Conservation (phyloP, 2,113 vertebrate genomes). For the Nibea coibor region DNA sequence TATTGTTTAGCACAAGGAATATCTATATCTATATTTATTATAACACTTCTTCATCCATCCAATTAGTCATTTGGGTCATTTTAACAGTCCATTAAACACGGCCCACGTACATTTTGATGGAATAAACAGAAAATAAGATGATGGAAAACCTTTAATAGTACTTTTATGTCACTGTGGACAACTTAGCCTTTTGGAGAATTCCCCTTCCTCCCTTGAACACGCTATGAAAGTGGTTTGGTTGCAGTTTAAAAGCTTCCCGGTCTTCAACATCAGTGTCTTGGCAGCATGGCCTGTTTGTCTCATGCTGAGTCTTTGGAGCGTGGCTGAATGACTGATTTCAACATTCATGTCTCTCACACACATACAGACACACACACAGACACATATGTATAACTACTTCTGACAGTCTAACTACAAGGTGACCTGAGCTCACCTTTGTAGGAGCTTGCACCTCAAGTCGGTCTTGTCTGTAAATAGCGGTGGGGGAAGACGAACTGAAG, state of each 20-base stretch:
- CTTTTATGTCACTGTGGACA: slow-evolving; percentile 63
- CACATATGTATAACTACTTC: slow-evolving; percentile 1
- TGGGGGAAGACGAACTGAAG: background rate
- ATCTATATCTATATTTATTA: background rate
- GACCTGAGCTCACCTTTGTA: slow-evolving; percentile 35
- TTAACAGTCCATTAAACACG: slow-evolving; percentile 51
- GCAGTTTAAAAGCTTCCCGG: slow-evolving; percentile 66
- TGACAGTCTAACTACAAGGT: background rate
- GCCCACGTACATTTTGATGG: slow-evolving; percentile 30
- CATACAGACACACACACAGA: slow-evolving; percentile 15
- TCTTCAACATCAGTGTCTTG: slow-evolving; percentile 65
- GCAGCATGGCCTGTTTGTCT: slow-evolving; percentile 64
- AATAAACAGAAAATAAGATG: slow-evolving; percentile 58
- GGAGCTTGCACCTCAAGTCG: background rate
- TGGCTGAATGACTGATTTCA: slow-evolving; percentile 54
- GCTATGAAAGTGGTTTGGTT: slow-evolving; percentile 69
- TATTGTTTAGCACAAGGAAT: slow-evolving; percentile 14
- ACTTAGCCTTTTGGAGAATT: slow-evolving; percentile 67
- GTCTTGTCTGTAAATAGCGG: background rate
- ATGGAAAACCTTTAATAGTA: slow-evolving; percentile 56
- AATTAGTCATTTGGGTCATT: slow-evolving; percentile 51
- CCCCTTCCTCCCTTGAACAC: slow-evolving; percentile 60
- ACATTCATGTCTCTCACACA: slow-evolving; percentile 19
- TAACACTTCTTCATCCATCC: slow-evolving; percentile 29
- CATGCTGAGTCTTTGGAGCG: slow-evolving; percentile 49